Base-by-base conservation (phyloP, 1,140 invertebrate species). In the Saccostrea cuccullata region DNA sequence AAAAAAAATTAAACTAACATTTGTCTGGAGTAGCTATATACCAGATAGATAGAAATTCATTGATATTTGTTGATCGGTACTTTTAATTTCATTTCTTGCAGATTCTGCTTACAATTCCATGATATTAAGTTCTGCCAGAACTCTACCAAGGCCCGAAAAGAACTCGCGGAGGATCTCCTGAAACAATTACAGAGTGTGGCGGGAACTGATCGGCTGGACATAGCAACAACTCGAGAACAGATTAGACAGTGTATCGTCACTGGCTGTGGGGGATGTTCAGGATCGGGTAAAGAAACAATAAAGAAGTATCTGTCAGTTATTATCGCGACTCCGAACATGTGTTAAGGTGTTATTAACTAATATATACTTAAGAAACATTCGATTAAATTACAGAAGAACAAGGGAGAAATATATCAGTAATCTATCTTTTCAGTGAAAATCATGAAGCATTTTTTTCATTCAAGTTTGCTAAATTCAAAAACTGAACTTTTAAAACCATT, bases 51-150 rank as follows among this genome's bases (percentile, higher is more conserved):
- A 9, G 47, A 47, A 47, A 47, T 47, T 47, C 9, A 8, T 6
- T 8, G 47, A 47, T 47, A 47, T 47, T 47, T 47, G 9, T 47
- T 47, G 47, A 47, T 9, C 9, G 47, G 9, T 47, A 9, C 9
- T 47, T 9, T 47, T 47, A 8, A 47, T 47, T 47, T 47, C 47
- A 47, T 47, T 47, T 47, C 17, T 67, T 85, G 30, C 73, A 89
- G 90, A 11, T 86, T 88, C 15, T 89, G 89, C 73, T 23, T 73
- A 15, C 86, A 47, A 23, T 84, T 73, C 15, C n/a, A 55, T 15
- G 85, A 87, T 15, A 70, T 26, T n/a, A 82, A 84, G 17, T 84
- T 84, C 30, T 84, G 82, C 30, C n/a, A 23, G 47, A 56, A 84
- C 40, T 84, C 82, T 12, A 55, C 36, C 17, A 15, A 26, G 12